Evolutionary conservation across 2,113 vertebrate genomes (phyloP).

Genomic region (Pungitius pungitius): DNA sequence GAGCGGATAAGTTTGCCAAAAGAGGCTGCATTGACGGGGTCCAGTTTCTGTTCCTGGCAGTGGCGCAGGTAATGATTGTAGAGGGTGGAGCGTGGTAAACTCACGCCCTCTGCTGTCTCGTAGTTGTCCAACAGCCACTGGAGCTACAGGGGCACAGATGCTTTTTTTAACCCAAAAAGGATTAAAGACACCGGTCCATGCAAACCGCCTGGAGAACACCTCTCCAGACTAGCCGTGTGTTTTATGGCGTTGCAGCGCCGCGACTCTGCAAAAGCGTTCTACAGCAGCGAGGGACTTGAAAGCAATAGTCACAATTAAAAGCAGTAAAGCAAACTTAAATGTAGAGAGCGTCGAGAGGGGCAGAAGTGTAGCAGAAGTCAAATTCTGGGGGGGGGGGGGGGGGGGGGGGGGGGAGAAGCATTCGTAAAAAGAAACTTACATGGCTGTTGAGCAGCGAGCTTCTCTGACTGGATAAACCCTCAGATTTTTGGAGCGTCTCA

Average conservation of each 20-base stretch:
- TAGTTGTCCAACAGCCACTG: conserved; percentile 99
- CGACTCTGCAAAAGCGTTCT: conserved; percentile 51
- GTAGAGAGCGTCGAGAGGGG: conserved; percentile 34
- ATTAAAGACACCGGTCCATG: conserved; percentile 1
- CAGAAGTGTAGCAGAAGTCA: conserved; percentile 39
- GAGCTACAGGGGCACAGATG: conserved; percentile 80
- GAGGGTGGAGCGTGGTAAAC: conserved; percentile 93
- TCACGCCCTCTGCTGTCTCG: conserved; percentile 95
- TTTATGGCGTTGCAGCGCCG: conserved; percentile 17
- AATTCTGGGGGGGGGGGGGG: too few species aligned
- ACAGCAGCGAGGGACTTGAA: conserved; percentile 45
- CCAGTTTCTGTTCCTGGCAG: conserved; percentile 98
- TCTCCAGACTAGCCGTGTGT: conserved; percentile 3
- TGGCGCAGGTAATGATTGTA: conserved; percentile 97
- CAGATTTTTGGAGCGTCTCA: conserved; percentile 99
- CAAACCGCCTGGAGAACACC: conserved; percentile 13
- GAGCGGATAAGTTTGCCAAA: conserved; percentile 99
- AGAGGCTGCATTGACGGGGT: conserved; percentile 96
- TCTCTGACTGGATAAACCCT: conserved; percentile 99
- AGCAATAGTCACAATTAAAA: conserved; percentile 36
- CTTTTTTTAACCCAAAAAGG: conserved; percentile 13
- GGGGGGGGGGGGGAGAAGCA: conserved; percentile 43
- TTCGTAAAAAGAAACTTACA: conserved; percentile 88
- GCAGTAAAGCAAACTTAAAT: conserved; percentile 35
- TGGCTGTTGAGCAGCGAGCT: conserved; percentile 99